Base-by-base conservation (phyloP, 2,113 vertebrate species). In the Isichthys henryi region DNA sequence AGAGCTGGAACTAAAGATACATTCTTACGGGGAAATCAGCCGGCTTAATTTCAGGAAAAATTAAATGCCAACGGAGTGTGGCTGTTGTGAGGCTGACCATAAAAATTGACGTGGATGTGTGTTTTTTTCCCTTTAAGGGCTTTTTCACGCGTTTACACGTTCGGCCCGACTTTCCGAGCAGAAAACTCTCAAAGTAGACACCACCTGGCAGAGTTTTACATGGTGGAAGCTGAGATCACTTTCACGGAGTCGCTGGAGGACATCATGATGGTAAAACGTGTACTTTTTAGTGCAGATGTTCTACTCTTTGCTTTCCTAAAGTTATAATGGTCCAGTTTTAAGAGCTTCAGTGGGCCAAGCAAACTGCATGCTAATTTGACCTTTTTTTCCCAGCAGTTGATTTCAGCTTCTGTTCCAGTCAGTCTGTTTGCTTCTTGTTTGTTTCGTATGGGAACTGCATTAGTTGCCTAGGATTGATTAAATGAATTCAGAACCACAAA, bases 201-300 rank as follows among this genome's bases (percentile, higher is more conserved):
- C 80, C 98, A 99, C 92, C 94, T 99, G 93, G 97, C 98, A 0
- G 98, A 99, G 94, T 99, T 99, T 94, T 98, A 98, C 89, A 99
- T 99, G 98, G 97, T 99, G 90, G 98, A 99, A 93, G 98, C 98
- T 2, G 98, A 99, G 92, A 91, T 99, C 85, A 95, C 97, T 92
- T 99, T 99, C 93, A 95, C 96, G 0, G 94, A 97, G 86, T 97
- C 94, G 74, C 94, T 99, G 84, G 96, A 97, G 88, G 97, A 99
- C 91, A 92, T 99, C 84, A 97, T 96, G 91, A 94, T 96, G 97
- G 98, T 99, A 92, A 6, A 21, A 4, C 56, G 1, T n/a, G 43
- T 58, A 53, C 27, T 31, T 56, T 46, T 9, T 9, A 82, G 66
- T 19, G 74, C 17, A 80, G 74, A 80, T 19, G 74, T 17, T 80